Evolutionary conservation across 2,797 vertebrate species (phyloP).

Genomic region (Chaunax sp.): DNA sequence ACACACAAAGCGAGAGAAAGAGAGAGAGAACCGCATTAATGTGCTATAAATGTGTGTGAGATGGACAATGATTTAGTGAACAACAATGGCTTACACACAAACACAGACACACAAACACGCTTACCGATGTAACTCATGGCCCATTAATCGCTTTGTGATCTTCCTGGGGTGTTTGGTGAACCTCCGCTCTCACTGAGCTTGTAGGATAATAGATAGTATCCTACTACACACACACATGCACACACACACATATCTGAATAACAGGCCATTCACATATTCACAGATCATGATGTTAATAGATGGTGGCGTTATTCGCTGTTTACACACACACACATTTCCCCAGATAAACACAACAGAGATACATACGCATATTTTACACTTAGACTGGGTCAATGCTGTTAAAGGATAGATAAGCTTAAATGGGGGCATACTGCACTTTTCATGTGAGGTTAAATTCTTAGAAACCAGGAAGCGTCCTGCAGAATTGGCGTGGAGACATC

Average conservation of each 20-base stretch:
- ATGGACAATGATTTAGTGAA: conserved; percentile 1
- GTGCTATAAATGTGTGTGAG: conserved; percentile 6
- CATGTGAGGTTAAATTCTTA: too few species aligned
- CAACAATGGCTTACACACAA: conserved; percentile 6
- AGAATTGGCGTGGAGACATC: too few species aligned
- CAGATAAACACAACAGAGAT: too few species aligned
- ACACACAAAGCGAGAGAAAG: too few species aligned
- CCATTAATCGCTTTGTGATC: conserved; percentile 56
- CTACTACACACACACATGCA: conserved; percentile 8
- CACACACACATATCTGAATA: not conserved
- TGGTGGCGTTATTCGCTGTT: conserved; percentile 22
- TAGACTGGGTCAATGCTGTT: too few species aligned
- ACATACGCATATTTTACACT: too few species aligned
- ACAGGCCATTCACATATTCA: not conserved
- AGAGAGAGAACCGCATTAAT: not conserved
- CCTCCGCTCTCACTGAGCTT: conserved; percentile 38
- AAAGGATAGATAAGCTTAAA: too few species aligned
- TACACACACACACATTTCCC: conserved; percentile 16
- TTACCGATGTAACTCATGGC: conserved; percentile 24
- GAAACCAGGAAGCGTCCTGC: too few species aligned
- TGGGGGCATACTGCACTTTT: too few species aligned
- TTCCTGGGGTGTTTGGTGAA: conserved; percentile 40
- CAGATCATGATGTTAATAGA: conserved; percentile 21
- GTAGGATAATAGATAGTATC: conserved; percentile 40
- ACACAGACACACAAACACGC: conserved; percentile 24